phyloP scores from a whole-genome alignment of 2,888 invertebrate species.

The Chrysodeixis includens region DNA sequence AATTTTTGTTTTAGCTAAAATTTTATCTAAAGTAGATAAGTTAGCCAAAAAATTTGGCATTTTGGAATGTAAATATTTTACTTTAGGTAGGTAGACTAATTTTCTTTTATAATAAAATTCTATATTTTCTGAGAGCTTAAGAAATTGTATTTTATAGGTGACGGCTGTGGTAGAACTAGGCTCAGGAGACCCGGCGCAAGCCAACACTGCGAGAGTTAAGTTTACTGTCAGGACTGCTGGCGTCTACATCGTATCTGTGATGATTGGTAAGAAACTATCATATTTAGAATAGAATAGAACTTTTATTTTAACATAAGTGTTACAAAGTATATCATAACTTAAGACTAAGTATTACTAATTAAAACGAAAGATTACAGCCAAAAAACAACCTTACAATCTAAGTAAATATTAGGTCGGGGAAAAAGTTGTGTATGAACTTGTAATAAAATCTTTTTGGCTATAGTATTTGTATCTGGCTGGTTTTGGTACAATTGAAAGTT shows the following conservation, averaged over 20 bases:
- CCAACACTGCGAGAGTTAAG: constrained; percentile 96
- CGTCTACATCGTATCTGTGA: constrained; percentile 95
- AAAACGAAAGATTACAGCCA: too few species aligned
- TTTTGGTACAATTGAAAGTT: too few species aligned
- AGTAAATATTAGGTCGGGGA: too few species aligned
- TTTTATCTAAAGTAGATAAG: neutral
- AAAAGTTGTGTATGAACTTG: too few species aligned
- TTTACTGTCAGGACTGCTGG: constrained; percentile 98
- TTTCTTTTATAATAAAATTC: neutral
- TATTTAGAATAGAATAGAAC: too few species aligned
- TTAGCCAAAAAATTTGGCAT: neutral
- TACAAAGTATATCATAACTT: too few species aligned
- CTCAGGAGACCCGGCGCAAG: constrained; percentile 95
- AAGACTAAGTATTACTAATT: too few species aligned
- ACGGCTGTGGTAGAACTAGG: constrained; percentile 96
- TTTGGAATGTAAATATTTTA: neutral
- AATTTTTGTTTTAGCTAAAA: constrained; percentile 4
- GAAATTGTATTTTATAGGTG: constrained; percentile 83
- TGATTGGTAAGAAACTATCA: constrained; percentile 89
- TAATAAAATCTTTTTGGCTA: too few species aligned
- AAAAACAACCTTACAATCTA: too few species aligned
- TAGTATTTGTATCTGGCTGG: too few species aligned
- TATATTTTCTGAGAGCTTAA: neutral
- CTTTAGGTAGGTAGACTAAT: neutral
- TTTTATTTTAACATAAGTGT: too few species aligned